phyloP scores from a whole-genome alignment of 2,888 invertebrate species.

The Acrobasis consociella region DNA sequence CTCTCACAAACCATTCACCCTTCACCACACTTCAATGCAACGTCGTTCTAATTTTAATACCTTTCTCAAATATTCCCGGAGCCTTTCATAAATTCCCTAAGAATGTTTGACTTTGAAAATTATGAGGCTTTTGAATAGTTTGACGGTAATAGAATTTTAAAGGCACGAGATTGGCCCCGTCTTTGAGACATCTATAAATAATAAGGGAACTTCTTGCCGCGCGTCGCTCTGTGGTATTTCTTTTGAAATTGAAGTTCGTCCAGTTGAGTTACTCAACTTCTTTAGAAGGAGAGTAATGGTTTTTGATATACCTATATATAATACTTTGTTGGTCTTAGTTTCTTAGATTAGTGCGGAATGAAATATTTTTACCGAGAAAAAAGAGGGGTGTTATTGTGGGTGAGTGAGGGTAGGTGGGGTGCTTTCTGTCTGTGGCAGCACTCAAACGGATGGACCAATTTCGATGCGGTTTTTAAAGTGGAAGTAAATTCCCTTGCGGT shows the following conservation, averaged over 20 bases:
- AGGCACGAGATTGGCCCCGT: slow-evolving; percentile 4
- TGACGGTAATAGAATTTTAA: slow-evolving; percentile 16
- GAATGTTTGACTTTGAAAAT: slow-evolving; percentile 13
- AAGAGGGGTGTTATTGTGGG: too few species aligned
- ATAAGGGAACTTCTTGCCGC: background rate
- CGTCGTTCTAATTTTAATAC: background rate
- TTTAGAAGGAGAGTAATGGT: too few species aligned
- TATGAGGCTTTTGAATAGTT: slow-evolving; percentile 12
- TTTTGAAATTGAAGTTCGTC: background rate
- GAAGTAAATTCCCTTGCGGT: too few species aligned
- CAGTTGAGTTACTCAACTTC: too few species aligned
- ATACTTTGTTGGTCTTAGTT: too few species aligned
- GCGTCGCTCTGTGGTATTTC: background rate
- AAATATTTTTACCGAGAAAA: too few species aligned
- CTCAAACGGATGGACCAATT: too few species aligned
- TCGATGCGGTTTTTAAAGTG: too few species aligned
- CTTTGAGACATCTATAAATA: slow-evolving; percentile 13
- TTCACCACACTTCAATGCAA: background rate
- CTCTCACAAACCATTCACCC: background rate
- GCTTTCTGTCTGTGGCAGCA: too few species aligned
- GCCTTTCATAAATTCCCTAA: slow-evolving; percentile 2
- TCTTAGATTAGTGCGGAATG: too few species aligned
- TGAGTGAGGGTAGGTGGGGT: too few species aligned
- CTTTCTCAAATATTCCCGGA: background rate
- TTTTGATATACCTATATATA: too few species aligned